Evolutionary conservation across 2,797 vertebrate genomes (phyloP), one percentile per base, ranked within the genome.

Genomic region (Adrianichthys oophorus): DNA sequence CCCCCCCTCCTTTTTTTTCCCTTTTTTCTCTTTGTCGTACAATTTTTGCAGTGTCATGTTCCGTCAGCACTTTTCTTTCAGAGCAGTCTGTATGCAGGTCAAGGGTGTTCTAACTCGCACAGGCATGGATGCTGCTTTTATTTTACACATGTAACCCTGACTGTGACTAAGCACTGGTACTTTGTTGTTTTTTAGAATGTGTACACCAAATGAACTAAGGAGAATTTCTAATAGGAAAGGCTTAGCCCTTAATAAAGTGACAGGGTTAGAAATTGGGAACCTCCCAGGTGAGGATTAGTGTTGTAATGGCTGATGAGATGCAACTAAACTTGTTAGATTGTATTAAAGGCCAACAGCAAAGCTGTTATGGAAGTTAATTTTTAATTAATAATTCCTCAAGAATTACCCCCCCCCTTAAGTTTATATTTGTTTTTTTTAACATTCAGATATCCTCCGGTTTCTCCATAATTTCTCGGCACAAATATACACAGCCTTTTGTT

Each of bases 1-100:
- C 41, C 21, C 2, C 52, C 44, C 42, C 24, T 24, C 50, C 40
- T 13, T 46, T 59, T 65, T 17, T 76, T n/a, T 55, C 41, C 2
- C 18, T 43, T 15, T 69, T 68, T 73, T 55, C 37, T 63, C 41
- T 74, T 57, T 50, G 62, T 41, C 41, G 52, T 63, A 60, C 13
- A 61, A 57, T 84, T 72, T 86, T 67, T 90, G 87, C 84, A 58
- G 41, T 43, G 86, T 91, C 88, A 91, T 71, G 55, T 62, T 37
- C 50, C 17, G 75, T 92, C 90, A 91, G 90, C 90, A 4, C 50
- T 90, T 88, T 76, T 59, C 68, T 78, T 83, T 85, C 65, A 84
- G 1, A 41, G 4, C 14, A 29, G 42, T 17, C 46, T 56, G 63
- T 21, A 14, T 15, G 32, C 72, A 29, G 40, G 64, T 68, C 48